Evolutionary conservation across 2,797 vertebrate species (phyloP), one percentile per base, ranked within the genome.

Genomic region (Onychomys torridus): DNA sequence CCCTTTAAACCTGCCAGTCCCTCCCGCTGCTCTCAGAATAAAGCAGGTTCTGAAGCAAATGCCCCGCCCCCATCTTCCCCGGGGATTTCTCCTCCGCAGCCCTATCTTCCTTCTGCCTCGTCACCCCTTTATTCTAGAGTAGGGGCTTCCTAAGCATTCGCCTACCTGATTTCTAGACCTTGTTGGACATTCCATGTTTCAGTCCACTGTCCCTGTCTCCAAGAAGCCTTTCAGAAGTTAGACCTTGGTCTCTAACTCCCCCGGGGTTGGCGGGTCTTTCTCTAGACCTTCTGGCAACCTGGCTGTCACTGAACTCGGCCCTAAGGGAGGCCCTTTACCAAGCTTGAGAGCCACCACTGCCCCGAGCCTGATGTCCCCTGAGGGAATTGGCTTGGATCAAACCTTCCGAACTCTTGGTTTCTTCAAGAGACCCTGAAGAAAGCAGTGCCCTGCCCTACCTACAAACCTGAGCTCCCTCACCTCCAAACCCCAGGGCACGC

Each of bases 71-170:
- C 16, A 52, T 52, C 49, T 14, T 52, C 49, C 52, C 52, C 14
- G 52, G 59, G 2, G 32, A 83, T 63, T 52, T 93, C 75, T 43
- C 78, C 57, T 79, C 67, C 23, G 34, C 88, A 21, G 93, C 90
- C 79, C 85, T 82, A 43, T 65, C 46, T 85, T 43, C 83, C 23
- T 92, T 90, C 32, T 32, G 37, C 21, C 88, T 79, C 76, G n/a
- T 88, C 52, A n/a, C 43, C 52, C 82, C 89, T 97, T 96, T 97
- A 93, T 96, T 96, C 95, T 40, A 61, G 40, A 78, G 89, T 32
- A 43, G 92, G 57, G 40, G 9, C 63, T 43, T 71, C 76, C 95
- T 76, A 73, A 93, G 67, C 90, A 79, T 55, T 73, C 49, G 25
- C 52, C 75, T 16, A 79, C 86, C 83, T 49, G 65, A 43, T 89